Conservation (phyloP, 1,140 invertebrate genomes). For the Diorhabda sublineata region DNA sequence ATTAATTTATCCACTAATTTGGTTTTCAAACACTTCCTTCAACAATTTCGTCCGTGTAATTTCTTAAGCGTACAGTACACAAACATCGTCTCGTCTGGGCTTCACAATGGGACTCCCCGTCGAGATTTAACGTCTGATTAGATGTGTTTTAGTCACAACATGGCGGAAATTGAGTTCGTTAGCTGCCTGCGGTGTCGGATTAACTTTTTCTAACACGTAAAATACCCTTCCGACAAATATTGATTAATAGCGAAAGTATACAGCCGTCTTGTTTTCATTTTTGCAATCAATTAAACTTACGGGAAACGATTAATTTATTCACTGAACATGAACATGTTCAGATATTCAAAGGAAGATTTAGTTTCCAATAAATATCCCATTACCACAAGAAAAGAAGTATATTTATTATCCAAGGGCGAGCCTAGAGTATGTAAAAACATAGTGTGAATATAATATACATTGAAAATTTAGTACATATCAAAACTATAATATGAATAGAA, state of each 20-base stretch:
- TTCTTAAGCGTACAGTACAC: not conserved
- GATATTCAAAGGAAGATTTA: too few relatives aligned
- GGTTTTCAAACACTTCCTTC: constrained; percentile 1
- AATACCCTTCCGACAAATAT: constrained; percentile 15
- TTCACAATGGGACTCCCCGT: constrained; percentile 15
- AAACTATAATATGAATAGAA: too few relatives aligned
- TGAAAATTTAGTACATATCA: too few relatives aligned
- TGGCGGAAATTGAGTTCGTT: constrained; percentile 18
- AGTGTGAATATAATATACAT: too few relatives aligned
- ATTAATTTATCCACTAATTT: not conserved
- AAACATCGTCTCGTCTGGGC: constrained; percentile 8
- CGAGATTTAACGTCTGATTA: constrained; percentile 18
- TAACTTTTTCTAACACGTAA: constrained; percentile 5
- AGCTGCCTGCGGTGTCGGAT: constrained; percentile 13
- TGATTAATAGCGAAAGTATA: constrained; percentile 11
- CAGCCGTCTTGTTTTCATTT: not conserved
- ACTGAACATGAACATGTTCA: too few relatives aligned
- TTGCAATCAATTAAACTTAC: too few relatives aligned
- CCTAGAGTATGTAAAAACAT: too few relatives aligned
- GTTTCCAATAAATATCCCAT: too few relatives aligned
- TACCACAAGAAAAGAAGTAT: too few relatives aligned
- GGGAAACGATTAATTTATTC: too few relatives aligned
- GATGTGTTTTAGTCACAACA: constrained; percentile 17
- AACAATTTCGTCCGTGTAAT: constrained; percentile 1
- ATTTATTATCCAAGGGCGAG: too few relatives aligned